Evolutionary conservation across 2,113 vertebrate species (phyloP), one percentile per base, ranked within the genome.

Genomic region (Microcebus griseorufus): DNA sequence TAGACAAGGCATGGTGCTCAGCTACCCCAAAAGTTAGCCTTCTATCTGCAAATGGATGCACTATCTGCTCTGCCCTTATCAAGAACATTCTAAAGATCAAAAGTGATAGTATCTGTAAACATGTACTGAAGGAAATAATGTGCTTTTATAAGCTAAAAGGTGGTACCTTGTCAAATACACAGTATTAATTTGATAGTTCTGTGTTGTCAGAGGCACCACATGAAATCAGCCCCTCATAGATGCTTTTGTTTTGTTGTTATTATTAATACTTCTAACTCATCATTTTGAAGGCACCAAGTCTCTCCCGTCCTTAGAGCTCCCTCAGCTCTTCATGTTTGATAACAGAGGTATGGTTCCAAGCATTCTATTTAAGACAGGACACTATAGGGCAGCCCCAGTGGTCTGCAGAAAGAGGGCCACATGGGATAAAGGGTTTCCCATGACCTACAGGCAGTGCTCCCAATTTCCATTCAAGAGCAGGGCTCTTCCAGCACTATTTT

Each of bases 61-160:
- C 3, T 22, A 42, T 58, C 13, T 65, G 67, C 34, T 86, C 83
- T 65, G 34, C 14, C 32, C 42, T 64, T 6, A 86, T 53, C 55
- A 89, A 67, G 78, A 76, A 92, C 11, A 58, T 37, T 79, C 53
- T 23, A 67, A 88, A 90, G 34, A 84, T 20, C 84, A 62, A 83
- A 72, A 18, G 23, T 53, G 32, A 89, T 0, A 14, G 7, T 0
- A 2, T 58, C 64, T 37, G 42, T 64, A 81, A 92, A 87, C 62
- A 92, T 16, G 34, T 80, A 82, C 45, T 76, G 18, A 95, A 87
- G 11, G 92, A 34, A 17, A 29, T 1, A 90, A 88, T 20, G 42
- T 37, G 25, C 37, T 82, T 82, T 80, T 67, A 73, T 23, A 53
- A 96, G 72, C 18, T 70, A 88, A 91, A 93, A 82, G n/a, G 34